A percentile compares a stretch with the other conserved stretches of the same genome.
Conservation (phyloP, 2,888 invertebrate genomes). For the Megaustenia siamemsis region DNA sequence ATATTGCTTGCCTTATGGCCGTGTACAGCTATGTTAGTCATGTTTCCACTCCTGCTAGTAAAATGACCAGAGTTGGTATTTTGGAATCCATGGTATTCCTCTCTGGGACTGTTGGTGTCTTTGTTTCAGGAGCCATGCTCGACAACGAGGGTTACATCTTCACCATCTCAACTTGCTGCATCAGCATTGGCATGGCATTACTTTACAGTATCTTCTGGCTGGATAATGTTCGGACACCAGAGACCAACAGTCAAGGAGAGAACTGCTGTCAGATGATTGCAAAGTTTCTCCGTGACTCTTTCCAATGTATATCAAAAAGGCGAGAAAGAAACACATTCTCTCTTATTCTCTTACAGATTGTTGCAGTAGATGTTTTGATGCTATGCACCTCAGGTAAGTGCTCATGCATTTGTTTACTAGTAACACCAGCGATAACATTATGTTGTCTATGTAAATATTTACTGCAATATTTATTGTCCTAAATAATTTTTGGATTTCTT, state of each 20-base stretch:
- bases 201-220: conserved; percentile 76
- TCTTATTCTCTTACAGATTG: conserved; percentile 60
- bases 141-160: conserved; percentile 76
- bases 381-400: conserved; percentile 66
- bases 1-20: conserved; percentile 79
- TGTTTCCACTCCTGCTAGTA: conserved; percentile 85
- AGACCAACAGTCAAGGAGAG: background rate
- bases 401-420: no score
- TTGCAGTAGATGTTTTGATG: conserved; percentile 62
- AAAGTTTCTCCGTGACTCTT: conserved; percentile 50
- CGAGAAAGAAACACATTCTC: conserved; percentile 60
- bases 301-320: conserved; percentile 63
- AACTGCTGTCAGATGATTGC: conserved; percentile 38
- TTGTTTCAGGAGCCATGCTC: conserved; percentile 89
- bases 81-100: conserved; percentile 90
- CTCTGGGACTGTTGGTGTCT: conserved; percentile 91
- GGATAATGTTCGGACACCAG: conserved; percentile 62
- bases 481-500: no score
- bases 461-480: no score
- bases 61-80: conserved; percentile 90
- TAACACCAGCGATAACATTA: no score
- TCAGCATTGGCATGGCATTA: conserved; percentile 73
- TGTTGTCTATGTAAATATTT: no score
- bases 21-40: conserved; percentile 90
- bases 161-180: conserved; percentile 77